Evolutionary conservation across 2,113 vertebrate species (phyloP), one percentile per base, ranked within the genome.

Genomic region (Rhizomys pruinosus): DNA sequence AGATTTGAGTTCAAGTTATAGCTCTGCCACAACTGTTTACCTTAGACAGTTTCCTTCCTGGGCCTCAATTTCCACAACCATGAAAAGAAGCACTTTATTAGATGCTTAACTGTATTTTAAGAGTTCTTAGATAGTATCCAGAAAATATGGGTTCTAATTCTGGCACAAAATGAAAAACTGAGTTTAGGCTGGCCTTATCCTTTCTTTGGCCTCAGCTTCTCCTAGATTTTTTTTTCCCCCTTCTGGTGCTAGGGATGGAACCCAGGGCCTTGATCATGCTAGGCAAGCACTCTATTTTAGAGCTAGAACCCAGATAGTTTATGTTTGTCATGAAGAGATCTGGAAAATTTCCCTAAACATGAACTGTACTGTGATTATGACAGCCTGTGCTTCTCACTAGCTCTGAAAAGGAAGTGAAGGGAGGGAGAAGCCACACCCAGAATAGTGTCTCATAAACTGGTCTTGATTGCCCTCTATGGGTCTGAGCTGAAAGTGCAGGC

Each of bases 381-480:
- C 17, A 90, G 44, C 37, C 57, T 59, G 12, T 87, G 12, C 52
- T 93, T 95, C 72, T 93, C 73, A 86, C 32, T 69, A 87, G 27
- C 44, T 71, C 25, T 94, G 68, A 84, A 95, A 97, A 90, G 79
- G 78, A 97, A 95, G 57, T 68, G 66, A 89, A 90, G 34, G 19
- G 37, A 79, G 19, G 9, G n/a, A 72, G 63, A 94, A 52, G 25
- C 81, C 94, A 96, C 63, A 29, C 90, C 92, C 90, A 93, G 73
- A 96, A 66, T 84, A 71, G 91, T 88, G 74, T 92, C n/a, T 96
- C 88, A 88, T 96, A 94, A 96, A 37, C 59, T 94, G 57, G 47
- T 29, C 68, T 37, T 88, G 85, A 42, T 80, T 95, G 63, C 92
- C 96, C 94, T 96, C 96, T 96, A 85, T 81, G 34, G 90, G 73